phyloP scores from a whole-genome alignment of 2,888 invertebrate species.

The Drosophila colorata region DNA sequence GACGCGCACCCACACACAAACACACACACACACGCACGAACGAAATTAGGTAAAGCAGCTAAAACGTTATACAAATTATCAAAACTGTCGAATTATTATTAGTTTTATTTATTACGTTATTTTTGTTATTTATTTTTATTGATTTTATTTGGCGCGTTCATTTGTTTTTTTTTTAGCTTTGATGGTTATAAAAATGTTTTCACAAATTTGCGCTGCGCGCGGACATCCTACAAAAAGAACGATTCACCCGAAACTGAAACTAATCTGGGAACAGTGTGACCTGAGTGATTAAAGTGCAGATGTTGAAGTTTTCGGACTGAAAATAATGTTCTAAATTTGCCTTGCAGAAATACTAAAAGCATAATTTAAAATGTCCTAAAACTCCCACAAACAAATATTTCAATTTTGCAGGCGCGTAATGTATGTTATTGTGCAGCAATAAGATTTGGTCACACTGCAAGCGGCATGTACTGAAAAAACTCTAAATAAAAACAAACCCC shows the following conservation, averaged over 20 bases:
- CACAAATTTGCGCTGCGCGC: not conserved
- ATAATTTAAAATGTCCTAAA: not conserved
- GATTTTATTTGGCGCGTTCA: slow-evolving; percentile 38
- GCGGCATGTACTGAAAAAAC: not conserved
- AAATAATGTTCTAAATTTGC: slow-evolving; percentile 7
- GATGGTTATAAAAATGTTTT: slow-evolving; percentile 9
- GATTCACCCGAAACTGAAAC: slow-evolving; percentile 53
- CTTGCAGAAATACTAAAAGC: slow-evolving; percentile 4
- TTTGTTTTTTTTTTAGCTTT: slow-evolving; percentile 27
- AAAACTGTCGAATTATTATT: not conserved
- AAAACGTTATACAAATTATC: not conserved
- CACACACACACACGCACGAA: slow-evolving; percentile 14
- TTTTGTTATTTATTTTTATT: slow-evolving; percentile 19
- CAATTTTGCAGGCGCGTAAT: too few relatives aligned
- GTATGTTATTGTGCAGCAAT: too few relatives aligned
- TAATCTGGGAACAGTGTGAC: slow-evolving; percentile 4
- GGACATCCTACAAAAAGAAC: slow-evolving; percentile 31
- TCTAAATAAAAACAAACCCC: not conserved
- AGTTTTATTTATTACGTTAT: slow-evolving; percentile 1
- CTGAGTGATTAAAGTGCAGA: slow-evolving; percentile 7
- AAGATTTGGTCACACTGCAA: slow-evolving; percentile 17
- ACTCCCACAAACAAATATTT: too few relatives aligned
- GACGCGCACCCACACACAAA: slow-evolving; percentile 16
- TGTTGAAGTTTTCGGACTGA: slow-evolving; percentile 25
- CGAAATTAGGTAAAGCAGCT: slow-evolving; percentile 1